Percentiles rank a stretch among this genome's conserved stretches.
Conservation (phyloP, 1,140 invertebrate genomes). For the Drosophila nigromelanica region DNA sequence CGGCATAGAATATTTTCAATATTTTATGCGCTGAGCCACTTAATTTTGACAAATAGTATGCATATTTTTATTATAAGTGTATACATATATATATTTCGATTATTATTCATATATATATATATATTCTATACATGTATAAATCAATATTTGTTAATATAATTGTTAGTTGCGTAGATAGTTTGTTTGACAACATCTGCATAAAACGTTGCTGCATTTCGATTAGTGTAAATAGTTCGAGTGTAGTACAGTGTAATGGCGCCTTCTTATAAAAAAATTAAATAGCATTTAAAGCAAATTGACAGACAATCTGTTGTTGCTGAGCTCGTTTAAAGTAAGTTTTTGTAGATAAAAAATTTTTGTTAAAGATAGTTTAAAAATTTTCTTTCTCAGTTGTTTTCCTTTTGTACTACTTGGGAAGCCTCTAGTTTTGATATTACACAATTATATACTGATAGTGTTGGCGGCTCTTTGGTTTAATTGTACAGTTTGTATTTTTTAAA, state of each 20-base stretch:
- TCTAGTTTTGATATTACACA: slow-evolving; percentile 72
- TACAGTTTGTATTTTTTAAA: slow-evolving; percentile 28
- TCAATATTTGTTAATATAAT: slow-evolving; percentile 36
- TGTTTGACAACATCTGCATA: slow-evolving; percentile 31
- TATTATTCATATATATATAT: slow-evolving; percentile 37
- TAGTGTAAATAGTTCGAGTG: slow-evolving; percentile 50
- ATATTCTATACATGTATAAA: slow-evolving; percentile 44
- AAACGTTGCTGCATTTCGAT: slow-evolving; percentile 48
- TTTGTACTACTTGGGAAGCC: slow-evolving; percentile 80
- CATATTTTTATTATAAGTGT: slow-evolving; percentile 54
- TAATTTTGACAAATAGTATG: slow-evolving; percentile 60
- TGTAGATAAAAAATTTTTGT: slow-evolving; percentile 12
- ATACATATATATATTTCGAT: slow-evolving; percentile 54
- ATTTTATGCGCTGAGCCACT: slow-evolving; percentile 78
- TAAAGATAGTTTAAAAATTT: slow-evolving; percentile 10
- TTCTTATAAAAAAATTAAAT: slow-evolving; percentile 42
- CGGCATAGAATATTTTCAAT: slow-evolving; percentile 75
- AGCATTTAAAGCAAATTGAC: slow-evolving; percentile 55
- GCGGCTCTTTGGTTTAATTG: slow-evolving; percentile 42
- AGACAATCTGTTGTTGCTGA: slow-evolving; percentile 51
- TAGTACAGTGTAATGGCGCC: slow-evolving; percentile 42
- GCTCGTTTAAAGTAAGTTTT: slow-evolving; percentile 56
- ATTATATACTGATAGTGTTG: slow-evolving; percentile 63
- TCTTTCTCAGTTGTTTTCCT: slow-evolving; percentile 16
- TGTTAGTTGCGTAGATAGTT: slow-evolving; percentile 24